These are phyloP conservation scores for Clinocottus analis DNA, from an alignment of 2,113 vertebrate genomes.

Conservation along the genomic window DNA sequence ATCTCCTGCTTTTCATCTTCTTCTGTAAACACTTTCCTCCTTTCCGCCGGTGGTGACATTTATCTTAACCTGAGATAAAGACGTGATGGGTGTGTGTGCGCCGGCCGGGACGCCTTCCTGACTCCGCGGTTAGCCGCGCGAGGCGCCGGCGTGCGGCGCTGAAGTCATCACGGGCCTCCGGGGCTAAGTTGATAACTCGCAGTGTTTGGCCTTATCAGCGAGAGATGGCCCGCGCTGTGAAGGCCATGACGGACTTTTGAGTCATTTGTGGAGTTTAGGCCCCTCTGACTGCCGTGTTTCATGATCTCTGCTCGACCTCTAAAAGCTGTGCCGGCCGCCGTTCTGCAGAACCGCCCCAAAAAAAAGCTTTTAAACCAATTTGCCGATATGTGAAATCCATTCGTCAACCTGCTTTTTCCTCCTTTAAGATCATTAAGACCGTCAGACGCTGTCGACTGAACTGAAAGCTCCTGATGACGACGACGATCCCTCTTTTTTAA, in stretches of 20 bases:
- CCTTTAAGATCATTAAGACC: constrained; percentile 16
- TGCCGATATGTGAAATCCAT: constrained; percentile 8
- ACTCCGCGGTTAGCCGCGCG: constrained; percentile 18
- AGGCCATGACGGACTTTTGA: constrained; percentile 34
- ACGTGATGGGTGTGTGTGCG: neutral
- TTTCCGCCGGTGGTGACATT: constrained; percentile 32
- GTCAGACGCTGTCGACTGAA: neutral
- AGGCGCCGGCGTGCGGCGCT: constrained; percentile 5
- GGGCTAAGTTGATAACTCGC: constrained; percentile 46
- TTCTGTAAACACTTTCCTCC: constrained; percentile 32
- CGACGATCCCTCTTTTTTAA: neutral
- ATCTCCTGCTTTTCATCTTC: constrained; percentile 37
- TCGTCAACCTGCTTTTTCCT: constrained; percentile 10
- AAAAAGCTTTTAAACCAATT: neutral
- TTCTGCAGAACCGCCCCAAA: neutral
- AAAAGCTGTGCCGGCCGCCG: constrained; percentile 11
- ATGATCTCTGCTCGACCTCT: constrained; percentile 33
- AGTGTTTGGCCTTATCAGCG: constrained; percentile 54
- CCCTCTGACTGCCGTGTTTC: constrained; percentile 35
- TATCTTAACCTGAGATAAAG: constrained; percentile 45
- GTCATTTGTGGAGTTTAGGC: constrained; percentile 51
- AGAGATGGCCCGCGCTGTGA: constrained; percentile 41
- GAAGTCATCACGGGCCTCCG: constrained; percentile 24
- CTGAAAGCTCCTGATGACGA: neutral
- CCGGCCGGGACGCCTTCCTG: neutral